Evolutionary conservation across 2,113 vertebrate genomes (phyloP).

Genomic region (Addax nasomaculatus): DNA sequence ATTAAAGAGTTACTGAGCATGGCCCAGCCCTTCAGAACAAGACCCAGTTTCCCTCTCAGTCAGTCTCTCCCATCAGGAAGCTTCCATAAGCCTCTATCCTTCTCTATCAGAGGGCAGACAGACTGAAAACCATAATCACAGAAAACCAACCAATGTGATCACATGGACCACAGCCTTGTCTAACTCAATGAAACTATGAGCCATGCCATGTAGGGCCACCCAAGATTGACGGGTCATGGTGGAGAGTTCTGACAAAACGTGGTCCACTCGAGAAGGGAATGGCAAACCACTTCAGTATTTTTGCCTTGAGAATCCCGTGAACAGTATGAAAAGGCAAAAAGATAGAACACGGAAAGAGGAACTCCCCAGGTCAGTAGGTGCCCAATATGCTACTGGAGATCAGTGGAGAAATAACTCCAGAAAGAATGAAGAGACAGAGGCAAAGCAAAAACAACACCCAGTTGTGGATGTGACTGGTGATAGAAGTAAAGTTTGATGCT

Average conservation of each 20-base stretch:
- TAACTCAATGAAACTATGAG: background rate
- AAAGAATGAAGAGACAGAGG: background rate
- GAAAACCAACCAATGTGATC: background rate
- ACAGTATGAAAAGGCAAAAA: background rate
- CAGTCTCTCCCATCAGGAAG: background rate
- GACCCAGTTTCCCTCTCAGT: background rate
- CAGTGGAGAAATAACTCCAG: background rate
- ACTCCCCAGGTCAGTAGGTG: background rate
- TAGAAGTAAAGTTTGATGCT: background rate
- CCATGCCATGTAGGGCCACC: background rate
- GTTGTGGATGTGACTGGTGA: background rate
- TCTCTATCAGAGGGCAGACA: background rate
- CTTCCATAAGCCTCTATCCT: background rate
- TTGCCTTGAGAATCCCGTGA: background rate
- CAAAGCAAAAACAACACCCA: background rate
- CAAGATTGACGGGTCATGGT: background rate
- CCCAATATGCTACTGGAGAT: background rate
- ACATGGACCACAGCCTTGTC: background rate
- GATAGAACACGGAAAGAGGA: background rate
- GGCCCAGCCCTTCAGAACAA: background rate
- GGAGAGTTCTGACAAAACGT: background rate
- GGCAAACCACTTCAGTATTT: background rate
- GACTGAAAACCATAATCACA: background rate
- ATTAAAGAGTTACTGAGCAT: background rate
- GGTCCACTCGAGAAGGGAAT: background rate